Conservation (phyloP, 2,113 vertebrate species). For the Bettongia penicillata region DNA sequence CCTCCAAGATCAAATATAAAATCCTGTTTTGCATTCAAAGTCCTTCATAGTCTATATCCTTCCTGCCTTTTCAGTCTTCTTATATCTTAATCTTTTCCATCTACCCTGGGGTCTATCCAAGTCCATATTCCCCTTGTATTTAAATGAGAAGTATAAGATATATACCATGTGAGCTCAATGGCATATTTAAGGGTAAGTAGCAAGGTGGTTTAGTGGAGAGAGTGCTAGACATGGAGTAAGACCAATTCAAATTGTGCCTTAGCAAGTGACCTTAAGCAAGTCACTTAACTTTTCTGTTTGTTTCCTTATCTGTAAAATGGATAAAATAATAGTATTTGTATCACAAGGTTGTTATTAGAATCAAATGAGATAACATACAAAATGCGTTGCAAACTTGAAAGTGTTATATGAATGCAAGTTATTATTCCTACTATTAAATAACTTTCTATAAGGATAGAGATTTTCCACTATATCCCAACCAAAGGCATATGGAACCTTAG, state of each 20-base stretch:
- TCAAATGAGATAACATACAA: not conserved
- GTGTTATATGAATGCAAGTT: not conserved
- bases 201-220: not conserved
- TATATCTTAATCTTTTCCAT: not conserved
- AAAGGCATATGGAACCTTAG: not conserved
- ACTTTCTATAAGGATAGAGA: not conserved
- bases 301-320: not conserved
- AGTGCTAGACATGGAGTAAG: not conserved
- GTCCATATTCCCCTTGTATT: not conserved
- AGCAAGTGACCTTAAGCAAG: not conserved
- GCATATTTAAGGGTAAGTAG: not conserved
- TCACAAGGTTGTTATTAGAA: not conserved
- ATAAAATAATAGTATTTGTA: not conserved
- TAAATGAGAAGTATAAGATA: not conserved
- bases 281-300: not conserved
- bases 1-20: not conserved
- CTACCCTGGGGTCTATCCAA: not conserved
- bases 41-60: not conserved
- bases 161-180: not conserved
- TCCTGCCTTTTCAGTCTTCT: not conserved
- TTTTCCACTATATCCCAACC: not conserved
- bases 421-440: not conserved
- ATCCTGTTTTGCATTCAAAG: not conserved
- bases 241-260: not conserved
- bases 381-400: not conserved